Conservation (phyloP, 2,113 vertebrate genomes). For the Gasterosteus nipponicus region DNA sequence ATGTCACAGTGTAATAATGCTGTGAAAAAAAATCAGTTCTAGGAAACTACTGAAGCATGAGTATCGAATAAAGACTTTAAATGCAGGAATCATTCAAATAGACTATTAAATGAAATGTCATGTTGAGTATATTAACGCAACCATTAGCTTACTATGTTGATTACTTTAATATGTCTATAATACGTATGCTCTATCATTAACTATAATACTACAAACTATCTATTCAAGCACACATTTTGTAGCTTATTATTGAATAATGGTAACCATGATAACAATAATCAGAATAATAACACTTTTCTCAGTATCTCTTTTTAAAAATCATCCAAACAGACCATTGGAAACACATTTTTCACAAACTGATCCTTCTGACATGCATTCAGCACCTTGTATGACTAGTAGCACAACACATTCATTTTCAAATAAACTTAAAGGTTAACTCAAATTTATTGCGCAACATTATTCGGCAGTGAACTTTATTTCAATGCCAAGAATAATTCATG, state of each 20-base stretch:
- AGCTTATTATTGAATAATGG: too few relatives aligned
- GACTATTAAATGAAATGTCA: not conserved
- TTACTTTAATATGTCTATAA: not conserved
- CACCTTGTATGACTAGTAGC: not conserved
- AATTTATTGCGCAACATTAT: conserved; percentile 15
- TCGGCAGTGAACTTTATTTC: conserved; percentile 33
- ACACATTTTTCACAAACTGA: not conserved
- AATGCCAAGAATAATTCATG: conserved; percentile 14
- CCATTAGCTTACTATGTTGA: not conserved
- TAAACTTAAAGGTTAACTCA: conserved; percentile 20
- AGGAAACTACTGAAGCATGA: not conserved
- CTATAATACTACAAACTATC: not conserved
- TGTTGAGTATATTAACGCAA: too few relatives aligned
- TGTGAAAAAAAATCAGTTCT: not conserved
- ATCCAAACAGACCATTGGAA: not conserved
- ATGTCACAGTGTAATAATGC: not conserved
- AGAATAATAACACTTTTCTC: too few relatives aligned
- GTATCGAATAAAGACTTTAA: not conserved
- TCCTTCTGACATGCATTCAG: not conserved
- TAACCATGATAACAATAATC: too few relatives aligned
- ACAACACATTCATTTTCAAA: conserved; percentile 2
- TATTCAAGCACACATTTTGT: not conserved
- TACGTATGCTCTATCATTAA: not conserved
- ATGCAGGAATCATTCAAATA: too few relatives aligned
- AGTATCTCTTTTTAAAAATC: too few relatives aligned